A percentile compares a stretch with the other conserved stretches of the same genome.
phyloP scores from a whole-genome alignment of 2,113 vertebrate species.

The Pogona vitticeps region DNA sequence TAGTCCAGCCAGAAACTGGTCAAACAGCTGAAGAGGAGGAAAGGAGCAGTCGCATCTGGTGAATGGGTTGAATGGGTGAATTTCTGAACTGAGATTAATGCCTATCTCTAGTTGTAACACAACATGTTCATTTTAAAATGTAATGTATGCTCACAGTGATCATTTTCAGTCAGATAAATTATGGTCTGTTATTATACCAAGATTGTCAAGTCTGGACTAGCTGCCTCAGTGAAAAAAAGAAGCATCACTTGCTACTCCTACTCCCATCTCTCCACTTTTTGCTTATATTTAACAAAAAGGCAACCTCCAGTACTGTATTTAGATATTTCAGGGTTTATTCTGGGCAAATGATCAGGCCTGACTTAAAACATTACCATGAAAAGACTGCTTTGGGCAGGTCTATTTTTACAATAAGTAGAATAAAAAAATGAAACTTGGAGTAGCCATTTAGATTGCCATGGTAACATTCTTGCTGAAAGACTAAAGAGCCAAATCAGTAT shows the following conservation, averaged over 20 bases:
- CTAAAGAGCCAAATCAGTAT: slow-evolving; percentile 59
- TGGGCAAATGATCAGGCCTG: slow-evolving; percentile 57
- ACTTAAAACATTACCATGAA: slow-evolving; percentile 76
- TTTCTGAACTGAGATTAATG: too few relatives aligned
- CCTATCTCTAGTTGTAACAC: too few relatives aligned
- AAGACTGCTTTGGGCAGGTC: slow-evolving; percentile 68
- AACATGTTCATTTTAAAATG: too few relatives aligned
- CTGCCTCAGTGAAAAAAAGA: neutral
- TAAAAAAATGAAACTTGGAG: slow-evolving; percentile 44
- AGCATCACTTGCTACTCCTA: slow-evolving; percentile 26
- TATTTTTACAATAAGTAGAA: slow-evolving; percentile 55
- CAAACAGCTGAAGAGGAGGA: too few relatives aligned
- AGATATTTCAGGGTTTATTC: slow-evolving; percentile 62
- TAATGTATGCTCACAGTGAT: neutral
- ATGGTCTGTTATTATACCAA: neutral
- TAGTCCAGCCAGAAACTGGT: too few relatives aligned
- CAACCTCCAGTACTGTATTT: slow-evolving; percentile 51
- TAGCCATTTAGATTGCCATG: slow-evolving; percentile 72
- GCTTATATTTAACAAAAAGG: slow-evolving; percentile 24
- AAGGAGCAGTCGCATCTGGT: too few relatives aligned
- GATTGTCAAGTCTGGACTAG: neutral
- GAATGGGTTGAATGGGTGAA: too few relatives aligned
- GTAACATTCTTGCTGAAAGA: slow-evolving; percentile 70
- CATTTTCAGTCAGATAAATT: neutral
- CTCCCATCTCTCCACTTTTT: slow-evolving; percentile 46